Percentiles rank a stretch among this genome's conserved stretches.
Evolutionary conservation across 2,113 vertebrate genomes (phyloP).

Genomic region (Leptocoma aspasia): DNA sequence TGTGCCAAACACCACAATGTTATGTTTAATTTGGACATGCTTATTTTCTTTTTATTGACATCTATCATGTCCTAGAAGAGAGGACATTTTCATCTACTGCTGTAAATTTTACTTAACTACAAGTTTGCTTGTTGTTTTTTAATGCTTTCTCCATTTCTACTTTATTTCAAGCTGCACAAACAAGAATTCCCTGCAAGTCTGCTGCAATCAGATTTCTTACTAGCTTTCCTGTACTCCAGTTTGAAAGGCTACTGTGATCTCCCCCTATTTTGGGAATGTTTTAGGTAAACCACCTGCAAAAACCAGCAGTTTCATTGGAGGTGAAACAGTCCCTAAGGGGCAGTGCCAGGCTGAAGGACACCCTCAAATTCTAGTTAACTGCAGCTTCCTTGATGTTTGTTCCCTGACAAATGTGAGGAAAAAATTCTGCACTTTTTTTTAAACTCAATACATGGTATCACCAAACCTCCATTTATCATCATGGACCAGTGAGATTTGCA

Average conservation of each 20-base stretch:
- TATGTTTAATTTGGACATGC: not conserved
- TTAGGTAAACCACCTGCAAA: not conserved
- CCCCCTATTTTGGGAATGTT: not conserved
- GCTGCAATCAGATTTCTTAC: not conserved
- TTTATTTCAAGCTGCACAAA: not conserved
- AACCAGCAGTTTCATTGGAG: not conserved
- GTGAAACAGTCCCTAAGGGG: rapidly evolving
- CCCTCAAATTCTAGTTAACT: not conserved
- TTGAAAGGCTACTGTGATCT: not conserved
- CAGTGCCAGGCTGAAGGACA: not conserved
- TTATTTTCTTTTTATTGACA: not conserved
- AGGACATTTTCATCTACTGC: not conserved
- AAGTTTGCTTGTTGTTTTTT: not conserved
- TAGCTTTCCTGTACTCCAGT: not conserved
- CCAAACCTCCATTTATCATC: not conserved
- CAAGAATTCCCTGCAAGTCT: not conserved
- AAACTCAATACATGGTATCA: not conserved
- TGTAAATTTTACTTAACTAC: not conserved
- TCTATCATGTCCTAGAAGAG: not conserved
- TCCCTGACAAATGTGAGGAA: not conserved
- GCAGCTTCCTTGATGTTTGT: not conserved
- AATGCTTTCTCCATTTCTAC: not conserved
- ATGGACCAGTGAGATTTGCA: not conserved
- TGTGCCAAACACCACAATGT: rapidly evolving
- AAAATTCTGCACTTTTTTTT: not conserved